phyloP scores from a whole-genome alignment of 2,888 invertebrate species.

The Julus scandinavius region DNA sequence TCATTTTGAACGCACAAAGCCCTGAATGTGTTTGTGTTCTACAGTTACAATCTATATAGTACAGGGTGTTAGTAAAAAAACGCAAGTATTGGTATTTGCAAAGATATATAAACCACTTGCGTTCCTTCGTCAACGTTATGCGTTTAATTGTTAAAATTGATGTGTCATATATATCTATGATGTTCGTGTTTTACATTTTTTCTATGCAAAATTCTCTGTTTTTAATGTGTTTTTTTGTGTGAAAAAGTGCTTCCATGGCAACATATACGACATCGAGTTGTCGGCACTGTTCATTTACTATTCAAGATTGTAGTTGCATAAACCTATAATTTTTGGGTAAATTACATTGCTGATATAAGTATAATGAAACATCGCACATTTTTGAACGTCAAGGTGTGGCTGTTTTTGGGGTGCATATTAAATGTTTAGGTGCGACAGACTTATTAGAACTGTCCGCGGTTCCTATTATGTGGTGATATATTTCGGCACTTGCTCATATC shows the following conservation, averaged over 20 bases:
- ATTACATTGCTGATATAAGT: not conserved
- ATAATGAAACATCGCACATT: conserved; percentile 11
- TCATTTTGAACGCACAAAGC: not conserved
- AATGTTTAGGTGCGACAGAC: conserved; percentile 12
- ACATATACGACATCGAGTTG: not conserved
- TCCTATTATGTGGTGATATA: not conserved
- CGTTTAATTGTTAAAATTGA: not conserved
- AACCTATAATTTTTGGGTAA: not conserved
- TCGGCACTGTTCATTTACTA: not conserved
- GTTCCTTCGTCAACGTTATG: no score
- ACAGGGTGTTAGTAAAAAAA: not conserved
- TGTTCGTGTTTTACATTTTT: not conserved
- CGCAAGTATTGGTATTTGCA: not conserved
- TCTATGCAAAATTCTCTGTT: not conserved
- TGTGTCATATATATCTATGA: not conserved
- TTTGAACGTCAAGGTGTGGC: conserved; percentile 19
- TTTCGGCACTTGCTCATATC: not conserved
- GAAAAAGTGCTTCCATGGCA: conserved; percentile 21
- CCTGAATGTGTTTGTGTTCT: not conserved
- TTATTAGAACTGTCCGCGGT: not conserved
- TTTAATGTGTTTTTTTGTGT: not conserved
- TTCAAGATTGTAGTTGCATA: conserved; percentile 18
- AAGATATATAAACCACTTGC: no score
- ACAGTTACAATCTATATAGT: not conserved
- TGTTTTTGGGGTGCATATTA: conserved; percentile 30